These are phyloP conservation scores for Leuciscus idus DNA, from an alignment of 2,113 vertebrate species.

Conservation along the genomic window DNA sequence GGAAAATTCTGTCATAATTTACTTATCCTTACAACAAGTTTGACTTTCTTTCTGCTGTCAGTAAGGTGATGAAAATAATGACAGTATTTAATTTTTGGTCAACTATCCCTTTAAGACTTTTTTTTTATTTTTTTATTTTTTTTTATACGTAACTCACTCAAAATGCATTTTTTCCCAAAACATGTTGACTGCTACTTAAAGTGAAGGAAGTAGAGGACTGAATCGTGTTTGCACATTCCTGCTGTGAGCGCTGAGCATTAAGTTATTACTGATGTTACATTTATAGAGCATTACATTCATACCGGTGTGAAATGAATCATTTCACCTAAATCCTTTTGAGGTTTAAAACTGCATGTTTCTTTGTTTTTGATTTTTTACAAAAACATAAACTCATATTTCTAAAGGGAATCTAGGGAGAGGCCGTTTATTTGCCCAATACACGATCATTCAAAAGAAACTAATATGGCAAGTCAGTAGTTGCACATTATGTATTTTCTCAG, in stretches of 20 bases:
- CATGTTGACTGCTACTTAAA: background rate
- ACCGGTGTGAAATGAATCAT: slow-evolving; percentile 18
- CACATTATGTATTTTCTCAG: slow-evolving; percentile 37
- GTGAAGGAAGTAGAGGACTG: background rate
- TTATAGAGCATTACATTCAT: slow-evolving; percentile 4
- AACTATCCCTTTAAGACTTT: background rate
- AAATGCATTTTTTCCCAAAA: background rate
- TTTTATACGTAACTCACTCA: background rate
- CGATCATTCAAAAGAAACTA: slow-evolving; percentile 35
- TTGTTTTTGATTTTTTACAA: background rate
- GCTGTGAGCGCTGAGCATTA: background rate
- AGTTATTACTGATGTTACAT: slow-evolving; percentile 27
- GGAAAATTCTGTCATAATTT: background rate
- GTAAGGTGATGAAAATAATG: background rate
- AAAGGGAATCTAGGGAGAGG: slow-evolving; percentile 26
- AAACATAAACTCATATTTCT: slow-evolving; percentile 30
- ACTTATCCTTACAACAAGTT: background rate
- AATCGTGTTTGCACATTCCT: background rate
- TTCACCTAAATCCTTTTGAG: slow-evolving; percentile 20
- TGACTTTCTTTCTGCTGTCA: background rate
- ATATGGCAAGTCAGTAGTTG: slow-evolving; percentile 24
- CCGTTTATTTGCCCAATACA: slow-evolving; percentile 17
- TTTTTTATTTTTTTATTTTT: background rate
- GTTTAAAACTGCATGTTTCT: background rate
- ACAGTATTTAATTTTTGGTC: background rate